A percentile compares a stretch with the other conserved stretches of the same genome.
These are phyloP conservation scores for Diorhabda carinulata DNA, from an alignment of 1,140 invertebrate species.

Conservation along the genomic window DNA sequence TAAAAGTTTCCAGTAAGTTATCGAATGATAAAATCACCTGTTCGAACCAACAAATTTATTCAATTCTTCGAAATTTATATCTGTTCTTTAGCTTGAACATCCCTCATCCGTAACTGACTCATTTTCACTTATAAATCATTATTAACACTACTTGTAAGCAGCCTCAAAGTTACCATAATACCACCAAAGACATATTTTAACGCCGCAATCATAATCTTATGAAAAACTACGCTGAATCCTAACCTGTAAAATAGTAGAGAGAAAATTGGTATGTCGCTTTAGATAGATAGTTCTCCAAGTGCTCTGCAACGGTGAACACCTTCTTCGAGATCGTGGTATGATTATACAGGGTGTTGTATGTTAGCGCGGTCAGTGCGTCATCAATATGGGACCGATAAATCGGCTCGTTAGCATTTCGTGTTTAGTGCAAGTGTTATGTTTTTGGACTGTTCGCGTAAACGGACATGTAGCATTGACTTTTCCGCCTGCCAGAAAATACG, in stretches of 20 bases:
- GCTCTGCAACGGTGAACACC: background rate
- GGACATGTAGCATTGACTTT: constrained; percentile 80
- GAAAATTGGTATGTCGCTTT: background rate
- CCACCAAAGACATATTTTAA: too few species aligned
- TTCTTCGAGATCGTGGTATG: background rate
- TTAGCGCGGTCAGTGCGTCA: constrained; percentile 5
- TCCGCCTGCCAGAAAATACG: constrained; percentile 79
- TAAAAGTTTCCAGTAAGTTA: too few species aligned
- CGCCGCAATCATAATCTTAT: too few species aligned
- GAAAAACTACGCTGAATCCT: too few species aligned
- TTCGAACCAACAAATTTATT: background rate
- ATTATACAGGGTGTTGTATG: background rate
- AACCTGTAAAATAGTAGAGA: background rate
- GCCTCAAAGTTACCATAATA: too few species aligned
- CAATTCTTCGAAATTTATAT: background rate
- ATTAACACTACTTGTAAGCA: too few species aligned
- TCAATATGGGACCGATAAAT: constrained; percentile 2
- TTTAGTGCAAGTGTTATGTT: constrained; percentile 12
- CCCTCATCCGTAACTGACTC: too few species aligned
- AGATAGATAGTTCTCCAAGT: background rate
- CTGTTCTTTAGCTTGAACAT: too few species aligned
- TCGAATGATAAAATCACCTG: background rate
- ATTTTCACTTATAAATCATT: too few species aligned
- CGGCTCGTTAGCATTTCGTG: background rate
- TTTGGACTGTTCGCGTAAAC: background rate